These are phyloP conservation scores for Lucinisca nassula DNA, from an alignment of 2,888 invertebrate species.

Conservation along the genomic window DNA sequence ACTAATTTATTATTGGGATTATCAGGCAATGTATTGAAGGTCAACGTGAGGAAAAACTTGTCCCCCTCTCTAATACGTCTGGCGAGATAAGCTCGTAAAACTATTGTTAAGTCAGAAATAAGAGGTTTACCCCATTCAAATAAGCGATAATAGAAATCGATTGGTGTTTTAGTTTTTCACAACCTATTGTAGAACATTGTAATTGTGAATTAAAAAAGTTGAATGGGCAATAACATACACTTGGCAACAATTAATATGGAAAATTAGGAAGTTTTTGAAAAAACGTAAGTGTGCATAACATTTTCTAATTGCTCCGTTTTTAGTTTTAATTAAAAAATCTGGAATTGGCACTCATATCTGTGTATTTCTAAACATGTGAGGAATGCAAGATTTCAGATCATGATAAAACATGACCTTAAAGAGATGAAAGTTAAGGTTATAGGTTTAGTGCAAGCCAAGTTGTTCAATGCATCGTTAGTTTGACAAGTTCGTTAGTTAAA, in stretches of 20 bases:
- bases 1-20: neutral
- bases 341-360: too few relatives aligned
- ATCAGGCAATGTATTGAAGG: neutral
- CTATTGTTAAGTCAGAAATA: neutral
- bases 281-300: neutral
- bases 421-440: too few relatives aligned
- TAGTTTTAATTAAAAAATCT: too few relatives aligned
- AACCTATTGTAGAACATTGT: neutral
- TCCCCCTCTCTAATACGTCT: neutral
- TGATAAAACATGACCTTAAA: too few relatives aligned
- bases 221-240: neutral
- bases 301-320: too few relatives aligned
- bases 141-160: conserved; percentile 44
- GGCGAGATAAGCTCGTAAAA: neutral
- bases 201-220: neutral
- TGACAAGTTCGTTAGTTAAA: too few relatives aligned
- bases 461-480: too few relatives aligned
- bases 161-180: conserved; percentile 47
- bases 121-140: neutral
- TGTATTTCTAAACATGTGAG: too few relatives aligned
- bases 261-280: neutral
- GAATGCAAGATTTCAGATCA: too few relatives aligned
- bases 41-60: neutral
- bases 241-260: conserved; percentile 12
- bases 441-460: too few relatives aligned